A percentile compares a stretch with the other conserved stretches of the same genome.
These are phyloP conservation scores for Microplitis mediator DNA, from an alignment of 1,140 invertebrate genomes.

Conservation along the genomic window DNA sequence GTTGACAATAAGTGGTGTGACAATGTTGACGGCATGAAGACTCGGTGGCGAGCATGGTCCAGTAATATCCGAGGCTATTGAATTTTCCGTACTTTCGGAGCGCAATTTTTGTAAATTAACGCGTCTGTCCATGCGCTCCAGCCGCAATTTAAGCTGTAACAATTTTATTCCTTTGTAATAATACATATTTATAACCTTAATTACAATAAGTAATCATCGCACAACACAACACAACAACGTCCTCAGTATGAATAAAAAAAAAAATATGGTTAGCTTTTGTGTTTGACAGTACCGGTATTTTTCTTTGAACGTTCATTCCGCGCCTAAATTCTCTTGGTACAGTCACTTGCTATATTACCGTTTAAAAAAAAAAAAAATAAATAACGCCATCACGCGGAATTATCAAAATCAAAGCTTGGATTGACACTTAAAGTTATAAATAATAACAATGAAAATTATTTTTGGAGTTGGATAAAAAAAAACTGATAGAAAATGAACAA, in stretches of 20 bases:
- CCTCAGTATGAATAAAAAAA: background rate
- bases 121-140: conserved; percentile 65
- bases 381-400: too few relatives aligned
- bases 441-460: too few relatives aligned
- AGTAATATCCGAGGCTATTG: conserved; percentile 44
- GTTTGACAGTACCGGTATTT: background rate
- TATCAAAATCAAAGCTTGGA: too few relatives aligned
- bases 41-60: conserved; percentile 49
- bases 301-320: too few relatives aligned
- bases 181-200: conserved; percentile 11
- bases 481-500: too few relatives aligned
- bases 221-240: background rate
- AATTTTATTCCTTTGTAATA: conserved; percentile 28
- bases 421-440: too few relatives aligned
- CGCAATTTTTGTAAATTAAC: conserved; percentile 58
- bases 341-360: too few relatives aligned
- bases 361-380: too few relatives aligned
- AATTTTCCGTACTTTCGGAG: conserved; percentile 53
- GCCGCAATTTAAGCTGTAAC: conserved; percentile 64
- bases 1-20: background rate
- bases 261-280: background rate
- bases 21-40: conserved; percentile 43
- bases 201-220: background rate
- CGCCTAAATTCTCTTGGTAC: background rate
- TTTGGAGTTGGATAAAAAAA: too few relatives aligned